phyloP scores from a whole-genome alignment of 2,888 invertebrate species.

The Hipparchia sbordonii region DNA sequence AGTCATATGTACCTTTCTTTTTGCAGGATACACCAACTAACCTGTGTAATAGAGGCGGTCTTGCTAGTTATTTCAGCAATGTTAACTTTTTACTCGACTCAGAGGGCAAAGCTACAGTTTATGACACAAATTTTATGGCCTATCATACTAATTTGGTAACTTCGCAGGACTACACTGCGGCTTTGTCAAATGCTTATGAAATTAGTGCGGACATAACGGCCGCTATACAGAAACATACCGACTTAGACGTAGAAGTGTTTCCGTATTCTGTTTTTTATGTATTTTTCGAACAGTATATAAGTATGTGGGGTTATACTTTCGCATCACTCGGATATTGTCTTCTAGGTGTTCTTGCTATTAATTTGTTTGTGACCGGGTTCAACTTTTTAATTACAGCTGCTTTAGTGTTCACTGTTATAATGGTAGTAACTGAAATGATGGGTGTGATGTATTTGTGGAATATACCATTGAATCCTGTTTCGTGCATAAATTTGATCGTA shows the following conservation, averaged over 20 bases:
- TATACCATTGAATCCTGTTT: constrained; percentile 96
- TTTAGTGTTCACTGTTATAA: constrained; percentile 87
- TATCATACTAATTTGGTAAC: constrained; percentile 92
- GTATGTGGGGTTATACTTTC: constrained; percentile 90
- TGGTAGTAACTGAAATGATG: constrained; percentile 92
- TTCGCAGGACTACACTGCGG: constrained; percentile 92
- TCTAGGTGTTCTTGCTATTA: constrained; percentile 87
- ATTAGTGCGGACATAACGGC: constrained; percentile 89
- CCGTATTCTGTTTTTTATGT: constrained; percentile 97
- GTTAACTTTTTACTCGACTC: constrained; percentile 85
- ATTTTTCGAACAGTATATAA: constrained; percentile 97
- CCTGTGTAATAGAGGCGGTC: constrained; percentile 89
- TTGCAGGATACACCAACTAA: constrained; percentile 87
- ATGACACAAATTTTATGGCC: constrained; percentile 94
- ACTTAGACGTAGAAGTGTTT: constrained; percentile 87
- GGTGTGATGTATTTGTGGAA: constrained; percentile 96
- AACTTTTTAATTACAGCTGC: constrained; percentile 90
- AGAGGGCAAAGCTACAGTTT: constrained; percentile 79
- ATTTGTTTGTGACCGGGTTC: constrained; percentile 87
- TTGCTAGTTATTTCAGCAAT: constrained; percentile 87
- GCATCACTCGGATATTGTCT: constrained; percentile 86
- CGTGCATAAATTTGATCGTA: constrained; percentile 98
- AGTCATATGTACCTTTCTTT: constrained; percentile 87
- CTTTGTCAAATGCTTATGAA: constrained; percentile 88
- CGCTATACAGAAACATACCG: constrained; percentile 78